Evolutionary conservation across 2,888 invertebrate species (phyloP), one percentile per base, ranked within the genome.

Genomic region (Pandemis cinnamomeana): DNA sequence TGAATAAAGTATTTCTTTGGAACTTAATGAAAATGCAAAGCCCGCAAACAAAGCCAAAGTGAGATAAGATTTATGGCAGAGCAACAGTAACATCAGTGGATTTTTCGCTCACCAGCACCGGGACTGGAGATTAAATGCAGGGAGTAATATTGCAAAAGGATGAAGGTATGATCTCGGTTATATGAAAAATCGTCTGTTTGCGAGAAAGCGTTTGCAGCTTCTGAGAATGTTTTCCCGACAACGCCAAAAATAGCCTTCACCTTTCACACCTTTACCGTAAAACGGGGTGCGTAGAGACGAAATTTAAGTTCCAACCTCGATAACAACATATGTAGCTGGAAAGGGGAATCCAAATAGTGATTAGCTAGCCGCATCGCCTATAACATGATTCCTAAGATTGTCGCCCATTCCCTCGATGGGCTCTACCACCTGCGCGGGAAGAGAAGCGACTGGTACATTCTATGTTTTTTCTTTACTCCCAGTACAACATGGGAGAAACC

Each of bases 31-130:
- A 72, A 72, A 72, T 69, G 72, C 68, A 68, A 42, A 68, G 53
- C 63, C 64, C 41, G 41, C 68, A 58, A 69, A 72, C 68, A 72
- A 64, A 41, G 68, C 68, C 58, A 53, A 68, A 44, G 53, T n/a
- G 44, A 44, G 63, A 63, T 58, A 42, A 69, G 55, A 72, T 72
- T 72, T 72, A 72, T 72, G 68, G 58, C 48, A 62, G 63, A 58
- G 48, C 58, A 72, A 68, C 55, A 72, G 68, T 68, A 72, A 72
- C 58, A 64, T 72, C 72, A 72, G 72, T 72, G 58, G 63, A 72
- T 68, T 69, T 72, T 69, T 69, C 68, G 58, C 63, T 63, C 64
- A 36, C 27, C 64, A 13, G 48, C 27, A 13, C 48, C 20, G 27
- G 5, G 62, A 55, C 63, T 55, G 46, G 48, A 60, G 72, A 72